These are phyloP conservation scores for Prunella fulvescens DNA, from an alignment of 2,113 vertebrate genomes.

Conservation along the genomic window DNA sequence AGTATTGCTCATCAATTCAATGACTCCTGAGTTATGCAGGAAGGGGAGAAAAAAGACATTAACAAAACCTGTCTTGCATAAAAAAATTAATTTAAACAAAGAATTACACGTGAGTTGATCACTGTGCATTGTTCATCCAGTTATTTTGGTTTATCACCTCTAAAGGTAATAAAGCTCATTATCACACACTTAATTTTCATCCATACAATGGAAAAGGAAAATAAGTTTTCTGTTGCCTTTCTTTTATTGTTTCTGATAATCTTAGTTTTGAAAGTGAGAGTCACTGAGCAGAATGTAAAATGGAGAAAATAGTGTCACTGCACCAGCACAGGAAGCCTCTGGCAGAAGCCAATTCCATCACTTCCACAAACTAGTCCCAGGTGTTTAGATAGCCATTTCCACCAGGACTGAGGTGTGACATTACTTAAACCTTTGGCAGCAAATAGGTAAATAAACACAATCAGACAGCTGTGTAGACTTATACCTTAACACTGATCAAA, in stretches of 20 bases:
- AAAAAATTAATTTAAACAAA: conserved; percentile 26
- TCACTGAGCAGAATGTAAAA: not conserved
- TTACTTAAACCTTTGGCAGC: conserved; percentile 4
- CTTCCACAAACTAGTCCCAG: conserved; percentile 4
- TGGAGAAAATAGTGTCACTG: not conserved
- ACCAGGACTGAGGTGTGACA: not conserved
- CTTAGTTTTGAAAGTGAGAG: not conserved
- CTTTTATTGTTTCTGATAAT: not conserved
- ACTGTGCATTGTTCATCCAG: not conserved
- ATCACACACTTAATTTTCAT: not conserved
- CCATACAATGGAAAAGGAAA: not conserved
- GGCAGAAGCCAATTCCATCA: not conserved
- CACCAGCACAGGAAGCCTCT: not conserved
- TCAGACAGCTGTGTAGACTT: not conserved
- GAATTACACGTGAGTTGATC: not conserved
- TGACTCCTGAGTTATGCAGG: not conserved
- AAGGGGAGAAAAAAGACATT: not conserved
- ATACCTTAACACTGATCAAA: not conserved
- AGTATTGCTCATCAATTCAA: not conserved
- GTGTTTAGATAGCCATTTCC: conserved; percentile 11
- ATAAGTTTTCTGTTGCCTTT: not conserved
- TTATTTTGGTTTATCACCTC: conserved; percentile 25
- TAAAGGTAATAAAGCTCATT: not conserved
- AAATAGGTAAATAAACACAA: conserved; percentile 10
- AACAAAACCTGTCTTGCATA: conserved; percentile 16